Evolutionary conservation across 2,888 invertebrate genomes (phyloP).

Genomic region (Malacosoma neustria): DNA sequence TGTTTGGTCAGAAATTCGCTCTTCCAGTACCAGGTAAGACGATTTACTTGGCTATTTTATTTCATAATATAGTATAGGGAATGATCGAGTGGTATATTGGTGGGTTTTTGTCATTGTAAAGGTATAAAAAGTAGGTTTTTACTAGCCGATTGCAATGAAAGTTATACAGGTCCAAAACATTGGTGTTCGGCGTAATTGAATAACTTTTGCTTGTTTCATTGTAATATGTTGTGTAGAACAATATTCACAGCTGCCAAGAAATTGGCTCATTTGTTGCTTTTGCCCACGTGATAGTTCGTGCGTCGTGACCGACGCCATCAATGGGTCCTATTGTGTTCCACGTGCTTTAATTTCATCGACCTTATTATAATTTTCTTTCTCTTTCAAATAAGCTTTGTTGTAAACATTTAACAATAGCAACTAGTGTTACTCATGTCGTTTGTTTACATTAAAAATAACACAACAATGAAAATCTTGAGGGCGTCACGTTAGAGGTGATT

Average conservation of each 20-base stretch:
- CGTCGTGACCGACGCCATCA: constrained; percentile 12
- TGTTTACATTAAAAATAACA: too few species aligned
- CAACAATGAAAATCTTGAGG: too few species aligned
- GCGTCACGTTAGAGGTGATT: too few species aligned
- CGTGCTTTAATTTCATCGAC: constrained; percentile 39
- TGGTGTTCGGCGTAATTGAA: too few species aligned
- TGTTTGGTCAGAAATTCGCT: constrained; percentile 71
- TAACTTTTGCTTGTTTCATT: too few species aligned
- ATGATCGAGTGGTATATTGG: not conserved
- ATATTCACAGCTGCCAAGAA: constrained; percentile 20
- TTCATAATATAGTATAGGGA: not conserved
- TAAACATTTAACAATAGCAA: too few species aligned
- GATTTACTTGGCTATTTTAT: not conserved
- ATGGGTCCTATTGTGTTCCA: constrained; percentile 13
- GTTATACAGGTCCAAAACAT: too few species aligned
- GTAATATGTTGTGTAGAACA: not conserved
- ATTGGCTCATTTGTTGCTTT: constrained; percentile 12
- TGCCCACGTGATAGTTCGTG: constrained; percentile 25
- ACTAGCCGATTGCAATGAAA: too few species aligned
- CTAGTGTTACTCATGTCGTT: too few species aligned
- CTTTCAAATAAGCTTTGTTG: too few species aligned
- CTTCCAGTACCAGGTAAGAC: constrained; percentile 67
- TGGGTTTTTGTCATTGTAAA: too few species aligned
- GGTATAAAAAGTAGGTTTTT: too few species aligned
- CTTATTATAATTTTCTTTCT: constrained; percentile 26